A percentile compares a stretch with the other conserved stretches of the same genome.
These are phyloP conservation scores for Monochamus alternatus DNA, from an alignment of 2,888 invertebrate genomes.

Conservation along the genomic window DNA sequence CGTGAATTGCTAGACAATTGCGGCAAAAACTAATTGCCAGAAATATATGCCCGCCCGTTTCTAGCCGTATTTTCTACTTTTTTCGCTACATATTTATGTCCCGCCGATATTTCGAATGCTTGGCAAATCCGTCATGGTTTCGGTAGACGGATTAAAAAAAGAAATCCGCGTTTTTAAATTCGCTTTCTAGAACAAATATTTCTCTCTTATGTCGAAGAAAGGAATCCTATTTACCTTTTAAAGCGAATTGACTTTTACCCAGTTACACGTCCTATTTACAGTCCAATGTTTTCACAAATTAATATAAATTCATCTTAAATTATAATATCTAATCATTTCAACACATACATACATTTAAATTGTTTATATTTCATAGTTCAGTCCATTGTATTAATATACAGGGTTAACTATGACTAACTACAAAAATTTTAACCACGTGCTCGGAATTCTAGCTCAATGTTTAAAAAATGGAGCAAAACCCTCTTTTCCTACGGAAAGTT, in stretches of 20 bases:
- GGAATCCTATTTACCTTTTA: slow-evolving; percentile 10
- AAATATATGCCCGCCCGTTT: not conserved
- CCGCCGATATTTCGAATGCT: not conserved
- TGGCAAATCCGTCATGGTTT: slow-evolving; percentile 10
- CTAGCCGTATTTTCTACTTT: not conserved
- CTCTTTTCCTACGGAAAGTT: too few relatives aligned
- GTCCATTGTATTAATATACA: too few relatives aligned
- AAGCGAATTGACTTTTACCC: not conserved
- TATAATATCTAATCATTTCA: too few relatives aligned
- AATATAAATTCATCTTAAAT: too few relatives aligned
- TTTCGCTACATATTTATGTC: not conserved
- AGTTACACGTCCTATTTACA: too few relatives aligned
- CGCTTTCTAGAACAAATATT: slow-evolving; percentile 40
- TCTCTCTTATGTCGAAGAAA: slow-evolving; percentile 25
- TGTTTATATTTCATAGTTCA: too few relatives aligned
- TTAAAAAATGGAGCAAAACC: too few relatives aligned
- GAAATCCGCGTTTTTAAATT: slow-evolving; percentile 35
- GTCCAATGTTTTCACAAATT: too few relatives aligned
- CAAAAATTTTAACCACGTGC: too few relatives aligned
- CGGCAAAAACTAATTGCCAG: not conserved
- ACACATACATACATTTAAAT: too few relatives aligned
- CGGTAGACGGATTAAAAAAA: slow-evolving; percentile 29
- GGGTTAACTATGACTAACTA: too few relatives aligned
- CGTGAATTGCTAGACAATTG: not conserved
- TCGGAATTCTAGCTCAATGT: too few relatives aligned